Conservation (phyloP, 2,797 vertebrate species). For the Pyrocephalus nanus region DNA sequence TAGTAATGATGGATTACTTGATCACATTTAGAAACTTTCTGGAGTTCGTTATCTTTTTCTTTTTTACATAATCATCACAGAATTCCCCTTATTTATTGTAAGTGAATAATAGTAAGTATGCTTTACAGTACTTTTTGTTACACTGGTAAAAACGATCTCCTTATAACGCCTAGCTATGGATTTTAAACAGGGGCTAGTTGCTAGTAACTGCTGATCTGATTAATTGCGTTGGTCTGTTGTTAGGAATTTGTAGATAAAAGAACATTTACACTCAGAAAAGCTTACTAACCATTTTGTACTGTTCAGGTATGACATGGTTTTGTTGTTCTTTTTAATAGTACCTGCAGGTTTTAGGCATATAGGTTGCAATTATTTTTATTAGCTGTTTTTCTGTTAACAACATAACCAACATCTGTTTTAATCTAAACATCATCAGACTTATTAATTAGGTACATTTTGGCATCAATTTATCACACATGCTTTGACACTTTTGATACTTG, state of each 20-base stretch:
- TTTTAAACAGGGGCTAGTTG: not conserved
- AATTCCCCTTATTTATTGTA: not conserved
- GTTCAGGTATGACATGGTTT: not conserved
- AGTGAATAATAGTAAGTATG: not conserved
- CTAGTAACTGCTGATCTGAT: not conserved
- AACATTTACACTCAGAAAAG: not conserved
- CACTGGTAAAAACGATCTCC: not conserved
- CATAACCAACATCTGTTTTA: slow-evolving; percentile 67
- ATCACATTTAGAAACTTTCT: not conserved
- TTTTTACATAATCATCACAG: not conserved
- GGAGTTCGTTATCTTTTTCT: not conserved
- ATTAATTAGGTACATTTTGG: slow-evolving; percentile 72
- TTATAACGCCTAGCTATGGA: not conserved
- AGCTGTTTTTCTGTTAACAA: slow-evolving; percentile 61
- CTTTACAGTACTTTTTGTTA: not conserved
- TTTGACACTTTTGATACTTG: slow-evolving; percentile 69
- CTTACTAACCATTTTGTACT: slow-evolving; percentile 24
- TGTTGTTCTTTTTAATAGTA: slow-evolving; percentile 51
- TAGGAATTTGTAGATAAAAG: not conserved
- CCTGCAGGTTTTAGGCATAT: slow-evolving; percentile 34
- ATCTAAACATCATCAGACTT: slow-evolving; percentile 69
- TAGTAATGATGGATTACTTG: not conserved
- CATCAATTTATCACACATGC: slow-evolving; percentile 70
- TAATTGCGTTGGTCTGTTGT: slow-evolving; percentile 20
- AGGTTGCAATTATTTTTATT: slow-evolving; percentile 71